phyloP scores from a whole-genome alignment of 2,888 invertebrate genomes.

The Nysson spinosus region DNA sequence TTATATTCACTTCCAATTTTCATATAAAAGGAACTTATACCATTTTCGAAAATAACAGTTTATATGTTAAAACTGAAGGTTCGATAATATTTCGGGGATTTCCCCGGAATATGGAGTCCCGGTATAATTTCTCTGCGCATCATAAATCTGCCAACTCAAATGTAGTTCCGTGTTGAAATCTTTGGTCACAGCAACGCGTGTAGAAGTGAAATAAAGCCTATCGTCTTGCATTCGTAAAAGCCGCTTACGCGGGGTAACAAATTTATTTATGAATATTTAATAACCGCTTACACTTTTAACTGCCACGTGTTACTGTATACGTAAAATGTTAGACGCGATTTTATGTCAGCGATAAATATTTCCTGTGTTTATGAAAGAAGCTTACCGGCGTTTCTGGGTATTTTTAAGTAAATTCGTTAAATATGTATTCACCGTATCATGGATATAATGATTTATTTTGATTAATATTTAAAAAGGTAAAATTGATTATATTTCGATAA shows the following conservation, averaged over 20 bases:
- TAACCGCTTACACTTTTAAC: constrained; percentile 11
- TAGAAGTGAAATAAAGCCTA: constrained; percentile 37
- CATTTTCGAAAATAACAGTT: neutral
- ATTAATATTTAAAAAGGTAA: too few species aligned
- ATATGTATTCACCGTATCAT: too few species aligned
- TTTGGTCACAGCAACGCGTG: constrained; percentile 28
- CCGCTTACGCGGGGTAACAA: constrained; percentile 5
- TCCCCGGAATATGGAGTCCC: constrained; percentile 8
- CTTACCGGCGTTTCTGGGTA: too few species aligned
- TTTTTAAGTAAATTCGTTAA: too few species aligned
- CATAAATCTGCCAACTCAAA: constrained; percentile 45
- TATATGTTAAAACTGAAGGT: constrained; percentile 1
- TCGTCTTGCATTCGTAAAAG: constrained; percentile 26
- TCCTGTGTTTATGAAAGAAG: too few species aligned
- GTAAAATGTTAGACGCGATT: neutral
- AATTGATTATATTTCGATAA: too few species aligned
- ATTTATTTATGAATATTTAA: constrained; percentile 32
- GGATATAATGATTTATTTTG: too few species aligned
- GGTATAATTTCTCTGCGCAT: constrained; percentile 16
- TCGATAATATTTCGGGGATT: constrained; percentile 14
- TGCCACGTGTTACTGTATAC: neutral
- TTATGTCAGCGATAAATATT: too few species aligned
- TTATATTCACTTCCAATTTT: too few species aligned
- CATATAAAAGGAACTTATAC: too few species aligned
- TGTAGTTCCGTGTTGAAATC: constrained; percentile 41